Evolutionary conservation across 2,888 invertebrate genomes (phyloP).

Genomic region (Petrolisthes cinctipes): DNA sequence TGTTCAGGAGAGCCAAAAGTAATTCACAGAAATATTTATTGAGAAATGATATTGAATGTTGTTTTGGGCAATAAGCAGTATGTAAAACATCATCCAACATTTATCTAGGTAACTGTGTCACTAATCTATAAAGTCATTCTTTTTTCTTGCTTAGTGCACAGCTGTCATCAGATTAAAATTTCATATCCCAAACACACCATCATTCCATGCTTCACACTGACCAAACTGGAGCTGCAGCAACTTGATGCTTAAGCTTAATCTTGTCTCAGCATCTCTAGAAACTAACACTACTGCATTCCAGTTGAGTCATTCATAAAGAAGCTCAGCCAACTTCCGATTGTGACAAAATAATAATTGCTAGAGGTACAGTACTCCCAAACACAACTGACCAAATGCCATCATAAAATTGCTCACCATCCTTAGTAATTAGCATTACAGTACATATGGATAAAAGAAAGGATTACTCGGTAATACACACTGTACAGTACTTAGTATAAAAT

Average conservation of each 20-base stretch:
- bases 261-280: slow-evolving; percentile 4
- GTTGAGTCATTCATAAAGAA: slow-evolving; percentile 18
- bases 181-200: slow-evolving; percentile 17
- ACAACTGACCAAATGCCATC: too few relatives aligned
- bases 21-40: background rate
- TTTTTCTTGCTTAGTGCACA: background rate
- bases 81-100: background rate
- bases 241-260: background rate
- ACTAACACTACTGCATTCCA: slow-evolving; percentile 20
- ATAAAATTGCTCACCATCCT: too few relatives aligned
- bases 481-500: too few relatives aligned
- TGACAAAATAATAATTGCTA: background rate
- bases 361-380: too few relatives aligned
- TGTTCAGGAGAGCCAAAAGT: slow-evolving; percentile 14
- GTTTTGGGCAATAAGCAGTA: background rate
- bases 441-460: too few relatives aligned
- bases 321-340: background rate
- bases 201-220: slow-evolving; percentile 24
- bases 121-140: too few relatives aligned
- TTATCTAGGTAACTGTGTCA: background rate
- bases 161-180: slow-evolving; percentile 1
- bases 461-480: too few relatives aligned
- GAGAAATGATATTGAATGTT: background rate
- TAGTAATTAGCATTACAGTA: too few relatives aligned
- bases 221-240: slow-evolving; percentile 23